Percentiles rank a stretch among this genome's conserved stretches.
Evolutionary conservation across 2,888 invertebrate species (phyloP).

Genomic region (Craniophora ligustri): DNA sequence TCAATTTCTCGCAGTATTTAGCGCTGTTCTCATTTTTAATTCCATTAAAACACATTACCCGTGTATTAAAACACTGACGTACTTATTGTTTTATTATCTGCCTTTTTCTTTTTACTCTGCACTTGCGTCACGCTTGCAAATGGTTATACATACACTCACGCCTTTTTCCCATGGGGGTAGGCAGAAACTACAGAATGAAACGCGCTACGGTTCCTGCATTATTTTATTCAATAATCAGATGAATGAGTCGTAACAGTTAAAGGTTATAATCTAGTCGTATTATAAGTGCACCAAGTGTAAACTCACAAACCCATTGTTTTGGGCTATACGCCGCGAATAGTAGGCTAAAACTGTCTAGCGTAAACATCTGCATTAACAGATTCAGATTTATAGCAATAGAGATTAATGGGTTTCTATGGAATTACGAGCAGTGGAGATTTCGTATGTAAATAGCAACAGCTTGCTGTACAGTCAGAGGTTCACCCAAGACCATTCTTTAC

Average conservation of each 20-base stretch:
- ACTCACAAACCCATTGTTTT: slow-evolving; percentile 43
- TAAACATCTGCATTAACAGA: slow-evolving; percentile 47
- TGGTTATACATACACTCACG: too few species aligned
- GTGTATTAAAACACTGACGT: slow-evolving; percentile 6
- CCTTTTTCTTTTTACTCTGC: not conserved
- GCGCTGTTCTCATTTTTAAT: slow-evolving; percentile 5
- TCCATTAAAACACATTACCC: not conserved
- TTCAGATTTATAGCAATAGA: slow-evolving; percentile 42
- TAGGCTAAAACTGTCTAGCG: slow-evolving; percentile 37
- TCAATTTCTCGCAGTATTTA: slow-evolving; percentile 14
- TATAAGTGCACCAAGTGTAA: slow-evolving; percentile 27
- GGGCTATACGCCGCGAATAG: slow-evolving; percentile 34
- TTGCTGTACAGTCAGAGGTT: not conserved
- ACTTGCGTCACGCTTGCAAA: not conserved
- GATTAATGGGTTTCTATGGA: slow-evolving; percentile 41
- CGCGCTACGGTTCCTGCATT: too few species aligned
- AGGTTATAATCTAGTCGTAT: slow-evolving; percentile 16
- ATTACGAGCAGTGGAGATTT: slow-evolving; percentile 37
- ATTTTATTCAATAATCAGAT: too few species aligned
- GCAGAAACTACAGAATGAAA: too few species aligned
- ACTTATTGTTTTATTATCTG: slow-evolving; percentile 1
- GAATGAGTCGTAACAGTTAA: too few species aligned
- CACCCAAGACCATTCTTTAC: not conserved
- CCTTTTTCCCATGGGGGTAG: too few species aligned
- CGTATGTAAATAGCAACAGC: slow-evolving; percentile 7